Evolutionary conservation across 2,113 vertebrate genomes (phyloP), one percentile per base, ranked within the genome.

Genomic region (Gavia stellata): DNA sequence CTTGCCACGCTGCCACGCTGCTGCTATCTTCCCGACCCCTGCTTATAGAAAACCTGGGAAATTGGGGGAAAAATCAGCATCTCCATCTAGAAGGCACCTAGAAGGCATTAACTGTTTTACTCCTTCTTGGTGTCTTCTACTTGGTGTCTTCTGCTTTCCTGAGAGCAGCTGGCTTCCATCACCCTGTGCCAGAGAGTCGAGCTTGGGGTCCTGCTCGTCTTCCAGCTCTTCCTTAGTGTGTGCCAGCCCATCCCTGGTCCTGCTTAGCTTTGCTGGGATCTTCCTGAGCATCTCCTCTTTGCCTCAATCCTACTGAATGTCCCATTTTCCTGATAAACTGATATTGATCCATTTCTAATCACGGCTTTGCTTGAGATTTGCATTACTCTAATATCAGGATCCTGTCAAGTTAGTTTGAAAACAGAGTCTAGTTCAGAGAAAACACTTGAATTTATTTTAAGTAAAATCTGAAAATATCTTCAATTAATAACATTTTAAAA

Each of bases 241-340:
- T 65, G 21, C 58, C 83, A 62, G n/a, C 33, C 45, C 23, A 9
- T 21, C 14, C 42, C 2, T 50, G 52, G 5, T 28, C 31, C 53
- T 53, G 29, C 12, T 36, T 4, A 24, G 44, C 12, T 78, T 28
- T 84, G 7, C 77, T 73, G 82, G 62, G 28, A 58, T 47, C 45
- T 42, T 88, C 40, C 42, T 44, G 28, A 82, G 26, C 25, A 12
- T 52, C 40, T 72, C 21, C n/a, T 80, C n/a, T 74, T 59, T 38
- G 20, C 31, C 56, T 65, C 4, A 1, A 2, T 34, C 75, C 34
- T 33, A 20, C 0, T 13, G 33, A 66, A 23, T 1, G 0, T 16
- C 45, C 36, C 16, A 2, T 38, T 75, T 36, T 74, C 2, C 2
- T 59, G 28, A 21, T 21, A 8, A 52, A 33, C 4, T 23, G 26